Conservation (phyloP, 2,888 invertebrate species). For the Tethea ocularis region DNA sequence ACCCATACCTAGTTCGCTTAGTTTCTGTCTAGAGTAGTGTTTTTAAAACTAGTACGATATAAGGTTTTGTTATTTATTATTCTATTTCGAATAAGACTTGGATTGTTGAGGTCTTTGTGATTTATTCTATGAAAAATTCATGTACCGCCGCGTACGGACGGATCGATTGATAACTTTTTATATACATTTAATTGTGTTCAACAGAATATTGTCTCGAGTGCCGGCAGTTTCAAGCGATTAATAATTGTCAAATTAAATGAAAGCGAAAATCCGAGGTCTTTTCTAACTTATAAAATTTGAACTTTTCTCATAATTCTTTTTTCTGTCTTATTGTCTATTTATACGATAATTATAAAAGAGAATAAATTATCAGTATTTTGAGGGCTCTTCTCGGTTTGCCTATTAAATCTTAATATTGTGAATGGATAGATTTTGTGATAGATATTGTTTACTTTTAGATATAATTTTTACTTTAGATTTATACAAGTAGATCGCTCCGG, state of each 20-base stretch:
- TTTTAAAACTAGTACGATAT: slow-evolving; percentile 56
- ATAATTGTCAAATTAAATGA: neutral
- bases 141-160: slow-evolving; percentile 27
- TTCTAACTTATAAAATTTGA: neutral
- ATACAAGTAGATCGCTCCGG: slow-evolving; percentile 34
- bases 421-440: slow-evolving; percentile 71
- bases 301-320: slow-evolving; percentile 24
- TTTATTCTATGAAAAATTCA: slow-evolving; percentile 58
- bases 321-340: slow-evolving; percentile 24
- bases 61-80: slow-evolving; percentile 82
- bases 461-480: slow-evolving; percentile 50
- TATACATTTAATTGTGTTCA: neutral
- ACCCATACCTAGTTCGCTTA: slow-evolving; percentile 66
- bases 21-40: slow-evolving; percentile 71
- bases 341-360: slow-evolving; percentile 20
- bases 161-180: neutral
- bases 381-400: slow-evolving; percentile 31
- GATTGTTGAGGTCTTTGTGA: slow-evolving; percentile 70
- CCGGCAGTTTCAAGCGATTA: neutral
- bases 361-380: slow-evolving; percentile 53
- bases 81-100: slow-evolving; percentile 76
- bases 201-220: neutral
- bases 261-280: neutral
- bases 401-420: slow-evolving; percentile 44
- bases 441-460: slow-evolving; percentile 69